Percentiles rank a stretch among this genome's conserved stretches.
Evolutionary conservation across 2,888 invertebrate genomes (phyloP).

Genomic region (Agrochola lota): DNA sequence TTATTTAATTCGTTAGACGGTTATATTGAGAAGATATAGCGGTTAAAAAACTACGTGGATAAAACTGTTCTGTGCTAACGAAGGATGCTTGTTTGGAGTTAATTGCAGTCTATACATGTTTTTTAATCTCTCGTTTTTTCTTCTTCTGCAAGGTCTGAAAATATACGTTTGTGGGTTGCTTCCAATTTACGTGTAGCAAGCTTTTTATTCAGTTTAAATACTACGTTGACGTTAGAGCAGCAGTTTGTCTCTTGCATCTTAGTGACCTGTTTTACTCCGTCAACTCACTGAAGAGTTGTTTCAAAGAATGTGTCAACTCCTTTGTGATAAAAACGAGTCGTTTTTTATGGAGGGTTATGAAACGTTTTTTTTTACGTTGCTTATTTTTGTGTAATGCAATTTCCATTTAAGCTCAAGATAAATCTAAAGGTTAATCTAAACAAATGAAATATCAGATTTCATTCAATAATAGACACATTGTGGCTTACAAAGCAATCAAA

Average conservation of each 20-base stretch:
- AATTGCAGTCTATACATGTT: constrained; percentile 54
- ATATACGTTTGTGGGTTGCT: constrained; percentile 50
- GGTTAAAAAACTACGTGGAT: constrained; percentile 41
- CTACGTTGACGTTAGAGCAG: constrained; percentile 26
- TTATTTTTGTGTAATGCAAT: neutral
- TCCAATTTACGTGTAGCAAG: constrained; percentile 31
- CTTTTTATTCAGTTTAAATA: constrained; percentile 44
- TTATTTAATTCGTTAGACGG: constrained; percentile 75
- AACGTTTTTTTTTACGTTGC: constrained; percentile 13
- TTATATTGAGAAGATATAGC: constrained; percentile 66
- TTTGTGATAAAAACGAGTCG: constrained; percentile 43
- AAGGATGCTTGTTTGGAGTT: constrained; percentile 61
- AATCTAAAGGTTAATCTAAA: constrained; percentile 25
- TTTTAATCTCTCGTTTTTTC: constrained; percentile 49
- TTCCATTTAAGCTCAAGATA: constrained; percentile 6
- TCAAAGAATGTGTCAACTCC: constrained; percentile 53
- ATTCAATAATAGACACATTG: constrained; percentile 47
- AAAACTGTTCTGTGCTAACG: constrained; percentile 60
- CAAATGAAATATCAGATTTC: constrained; percentile 40
- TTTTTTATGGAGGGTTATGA: constrained; percentile 20
- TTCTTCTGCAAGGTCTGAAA: constrained; percentile 42
- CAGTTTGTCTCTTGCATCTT: constrained; percentile 40
- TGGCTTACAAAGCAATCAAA: constrained; percentile 53
- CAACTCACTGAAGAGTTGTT: constrained; percentile 48
- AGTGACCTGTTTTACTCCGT: constrained; percentile 60